Evolutionary conservation across 1,140 invertebrate genomes (phyloP), one percentile per base, ranked within the genome.

Genomic region (Elymnias hypermnestra): DNA sequence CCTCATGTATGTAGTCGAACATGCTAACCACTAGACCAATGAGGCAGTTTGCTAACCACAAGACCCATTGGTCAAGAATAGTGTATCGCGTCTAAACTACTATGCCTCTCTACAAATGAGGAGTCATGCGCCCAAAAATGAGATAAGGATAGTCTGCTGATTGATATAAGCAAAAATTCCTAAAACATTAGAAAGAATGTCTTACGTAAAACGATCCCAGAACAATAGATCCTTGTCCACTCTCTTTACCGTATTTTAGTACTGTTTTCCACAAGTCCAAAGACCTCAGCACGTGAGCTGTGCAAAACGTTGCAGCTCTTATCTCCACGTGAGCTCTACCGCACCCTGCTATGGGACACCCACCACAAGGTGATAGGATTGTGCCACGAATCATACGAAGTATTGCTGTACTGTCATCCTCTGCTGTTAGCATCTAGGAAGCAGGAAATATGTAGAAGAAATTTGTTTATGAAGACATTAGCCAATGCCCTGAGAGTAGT

Each of bases 221-320:
- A 3, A 75, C 55, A 3, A 57, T 29, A 1, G 46, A 29, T 0
- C 47, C 49, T 22, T 73, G 61, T 8, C 47, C 49, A 10, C 43
- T 65, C 15, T 29, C 13, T 12, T 49, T 38, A 1, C 67, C 74
- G 22, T 68, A 59, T 38, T 63, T 72, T 7, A 53, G 8, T 0
- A 63, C 65, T 0, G 57, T 55, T 10, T 51, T 55, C 77, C 77
- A 82, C 5, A 82, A 40, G 9, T 72, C 58, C 0, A 37, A 5
- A 0, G 57, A 60, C 2, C 51, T 35, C 3, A 82, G 48, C n/a
- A 72, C 63, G 18, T 78, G 73, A 0, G 75, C 72, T 0, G 67
- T 72, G 52, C 78, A 83, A 57, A 79, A 83, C 1, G 75, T 77
- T 6, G 73, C 78, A 0, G 75, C 78, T 8, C 75, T 51, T 14